These are phyloP conservation scores for Heliothis peltigera DNA, from an alignment of 2,888 invertebrate species.

Conservation along the genomic window DNA sequence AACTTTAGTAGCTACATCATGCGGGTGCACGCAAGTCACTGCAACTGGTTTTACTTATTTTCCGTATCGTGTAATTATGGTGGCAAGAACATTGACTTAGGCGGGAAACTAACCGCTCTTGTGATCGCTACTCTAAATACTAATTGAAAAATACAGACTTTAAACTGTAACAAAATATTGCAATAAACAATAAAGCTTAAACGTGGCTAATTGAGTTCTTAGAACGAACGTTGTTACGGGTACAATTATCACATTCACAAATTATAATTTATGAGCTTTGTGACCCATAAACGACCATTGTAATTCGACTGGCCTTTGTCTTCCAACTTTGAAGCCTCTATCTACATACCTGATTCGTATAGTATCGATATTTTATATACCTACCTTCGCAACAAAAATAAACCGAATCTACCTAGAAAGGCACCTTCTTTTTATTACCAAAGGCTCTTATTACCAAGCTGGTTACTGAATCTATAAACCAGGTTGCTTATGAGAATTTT, in stretches of 20 bases:
- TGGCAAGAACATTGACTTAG: conserved; percentile 69
- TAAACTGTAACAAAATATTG: conserved; percentile 1
- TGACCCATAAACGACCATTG: conserved; percentile 12
- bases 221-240: conserved; percentile 34
- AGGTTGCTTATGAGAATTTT: no score
- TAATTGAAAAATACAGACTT: conserved; percentile 4
- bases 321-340: background rate
- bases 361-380: background rate
- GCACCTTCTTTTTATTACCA: no score
- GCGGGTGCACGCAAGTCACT: conserved; percentile 67
- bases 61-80: conserved; percentile 76
- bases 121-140: conserved; percentile 26
- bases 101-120: conserved; percentile 45
- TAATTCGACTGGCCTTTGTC: conserved; percentile 3
- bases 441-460: no score
- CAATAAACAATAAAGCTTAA: conserved; percentile 26
- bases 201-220: conserved; percentile 28
- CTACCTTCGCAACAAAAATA: no score
- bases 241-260: conserved; percentile 40
- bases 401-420: no score
- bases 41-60: conserved; percentile 76
- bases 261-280: conserved; percentile 51
- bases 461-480: no score
- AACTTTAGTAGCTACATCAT: conserved; percentile 64
- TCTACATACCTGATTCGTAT: background rate